Percentiles rank a stretch among this genome's conserved stretches.
Evolutionary conservation across 1,140 invertebrate species (phyloP).

Genomic region (Zeugodacus cucurbitae): DNA sequence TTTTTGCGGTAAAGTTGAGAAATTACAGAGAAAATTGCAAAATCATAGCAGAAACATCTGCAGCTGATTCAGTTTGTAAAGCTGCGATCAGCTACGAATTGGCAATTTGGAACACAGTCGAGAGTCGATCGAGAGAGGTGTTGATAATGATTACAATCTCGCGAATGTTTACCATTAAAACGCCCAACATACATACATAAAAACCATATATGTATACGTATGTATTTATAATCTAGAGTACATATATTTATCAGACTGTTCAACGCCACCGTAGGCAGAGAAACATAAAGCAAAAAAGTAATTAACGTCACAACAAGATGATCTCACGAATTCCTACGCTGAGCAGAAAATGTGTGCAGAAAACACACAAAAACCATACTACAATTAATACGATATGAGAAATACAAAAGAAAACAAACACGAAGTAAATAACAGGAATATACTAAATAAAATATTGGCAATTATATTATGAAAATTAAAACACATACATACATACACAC

Average conservation of each 20-base stretch:
- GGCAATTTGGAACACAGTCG: slow-evolving; percentile 3
- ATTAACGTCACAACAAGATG: slow-evolving; percentile 28
- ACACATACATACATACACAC: background rate
- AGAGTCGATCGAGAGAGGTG: background rate
- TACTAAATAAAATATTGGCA: background rate
- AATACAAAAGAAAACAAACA: background rate
- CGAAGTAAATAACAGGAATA: background rate
- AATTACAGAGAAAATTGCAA: background rate
- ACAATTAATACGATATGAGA: background rate
- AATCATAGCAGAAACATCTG: background rate
- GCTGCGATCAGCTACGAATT: background rate
- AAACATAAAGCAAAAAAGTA: background rate
- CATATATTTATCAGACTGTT: background rate
- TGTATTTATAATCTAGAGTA: background rate
- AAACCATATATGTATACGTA: too few species aligned
- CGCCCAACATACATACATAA: background rate
- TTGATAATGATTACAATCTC: background rate
- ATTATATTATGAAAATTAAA: background rate
- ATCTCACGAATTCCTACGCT: background rate
- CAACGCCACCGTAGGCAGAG: background rate
- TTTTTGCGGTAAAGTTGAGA: background rate
- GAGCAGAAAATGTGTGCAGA: background rate
- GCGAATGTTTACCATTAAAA: background rate
- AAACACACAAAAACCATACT: background rate
- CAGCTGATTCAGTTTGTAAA: background rate